Percentiles rank a stretch among this genome's conserved stretches.
phyloP scores from a whole-genome alignment of 2,888 invertebrate species.

The Drosophila meridiana region DNA sequence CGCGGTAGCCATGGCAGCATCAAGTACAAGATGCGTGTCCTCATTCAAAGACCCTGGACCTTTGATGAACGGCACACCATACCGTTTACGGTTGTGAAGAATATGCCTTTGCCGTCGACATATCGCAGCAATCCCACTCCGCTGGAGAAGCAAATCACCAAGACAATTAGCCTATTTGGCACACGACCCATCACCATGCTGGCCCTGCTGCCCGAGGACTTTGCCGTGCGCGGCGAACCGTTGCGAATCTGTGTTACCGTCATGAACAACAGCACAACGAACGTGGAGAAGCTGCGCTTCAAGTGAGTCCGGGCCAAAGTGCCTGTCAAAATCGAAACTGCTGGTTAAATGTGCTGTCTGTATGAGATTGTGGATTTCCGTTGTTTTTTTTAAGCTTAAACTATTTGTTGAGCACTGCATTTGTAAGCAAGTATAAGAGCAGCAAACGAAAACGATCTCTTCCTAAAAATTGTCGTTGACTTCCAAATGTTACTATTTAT shows the following conservation, averaged over 20 bases:
- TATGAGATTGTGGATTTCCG: background rate
- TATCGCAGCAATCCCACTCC: slow-evolving; percentile 73
- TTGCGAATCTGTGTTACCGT: slow-evolving; percentile 83
- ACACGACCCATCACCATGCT: slow-evolving; percentile 83
- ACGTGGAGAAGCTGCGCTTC: slow-evolving; percentile 84
- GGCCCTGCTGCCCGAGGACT: slow-evolving; percentile 80
- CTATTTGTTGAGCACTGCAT: too few species aligned
- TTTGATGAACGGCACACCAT: slow-evolving; percentile 84
- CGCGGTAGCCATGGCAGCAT: slow-evolving; percentile 83
- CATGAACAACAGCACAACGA: slow-evolving; percentile 83
- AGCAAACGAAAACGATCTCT: too few species aligned
- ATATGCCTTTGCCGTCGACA: slow-evolving; percentile 72
- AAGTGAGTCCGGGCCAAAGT: slow-evolving; percentile 42
- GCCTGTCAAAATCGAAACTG: too few species aligned
- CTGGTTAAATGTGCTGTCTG: background rate
- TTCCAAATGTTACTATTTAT: too few species aligned
- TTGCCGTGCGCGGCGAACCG: slow-evolving; percentile 82
- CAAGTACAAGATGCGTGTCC: slow-evolving; percentile 84
- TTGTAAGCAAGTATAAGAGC: too few species aligned
- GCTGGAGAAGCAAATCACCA: slow-evolving; percentile 81
- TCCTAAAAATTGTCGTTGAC: too few species aligned
- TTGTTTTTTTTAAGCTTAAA: background rate
- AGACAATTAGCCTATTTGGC: slow-evolving; percentile 83
- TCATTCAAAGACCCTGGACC: slow-evolving; percentile 84
- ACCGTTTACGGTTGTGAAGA: slow-evolving; percentile 82